These are phyloP conservation scores for Kuschelorhynchus macadamiae DNA, from an alignment of 2,888 invertebrate species.

Conservation along the genomic window DNA sequence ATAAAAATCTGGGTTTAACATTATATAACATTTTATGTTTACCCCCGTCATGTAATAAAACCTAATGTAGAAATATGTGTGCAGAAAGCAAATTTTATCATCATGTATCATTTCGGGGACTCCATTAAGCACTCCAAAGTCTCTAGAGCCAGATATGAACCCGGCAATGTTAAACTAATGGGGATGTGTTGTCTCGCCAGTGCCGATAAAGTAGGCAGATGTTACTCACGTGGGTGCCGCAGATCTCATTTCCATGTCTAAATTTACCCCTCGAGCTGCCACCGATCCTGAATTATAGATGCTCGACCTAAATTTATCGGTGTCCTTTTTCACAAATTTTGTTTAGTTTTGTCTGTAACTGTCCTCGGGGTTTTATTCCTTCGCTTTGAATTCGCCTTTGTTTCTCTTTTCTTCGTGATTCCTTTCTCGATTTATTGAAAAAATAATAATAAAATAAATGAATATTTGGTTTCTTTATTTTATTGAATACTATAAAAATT, in stretches of 20 bases:
- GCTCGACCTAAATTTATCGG: slow-evolving; percentile 62
- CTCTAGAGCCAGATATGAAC: slow-evolving; percentile 63
- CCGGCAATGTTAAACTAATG: slow-evolving; percentile 65
- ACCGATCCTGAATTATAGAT: slow-evolving; percentile 65
- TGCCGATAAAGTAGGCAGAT: slow-evolving; percentile 65
- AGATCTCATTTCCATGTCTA: slow-evolving; percentile 63
- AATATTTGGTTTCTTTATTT: too few species aligned
- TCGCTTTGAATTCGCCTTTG: too few species aligned
- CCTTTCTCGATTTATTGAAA: neutral
- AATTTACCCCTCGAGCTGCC: slow-evolving; percentile 60
- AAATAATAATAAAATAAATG: too few species aligned
- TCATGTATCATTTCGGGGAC: slow-evolving; percentile 54
- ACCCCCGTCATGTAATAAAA: slow-evolving; percentile 12
- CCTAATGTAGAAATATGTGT: slow-evolving; percentile 46
- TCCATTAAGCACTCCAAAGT: slow-evolving; percentile 60
- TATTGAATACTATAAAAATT: too few species aligned
- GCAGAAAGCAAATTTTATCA: slow-evolving; percentile 52
- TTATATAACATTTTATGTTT: neutral
- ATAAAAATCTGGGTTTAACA: neutral
- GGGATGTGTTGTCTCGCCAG: slow-evolving; percentile 65
- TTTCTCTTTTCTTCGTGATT: neutral
- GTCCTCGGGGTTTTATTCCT: neutral
- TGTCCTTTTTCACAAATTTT: slow-evolving; percentile 59
- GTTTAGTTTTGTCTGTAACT: neutral
- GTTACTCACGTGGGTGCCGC: slow-evolving; percentile 63